Base-by-base conservation (phyloP, 2,888 invertebrate genomes). In the Drosophila engyochracea region DNA sequence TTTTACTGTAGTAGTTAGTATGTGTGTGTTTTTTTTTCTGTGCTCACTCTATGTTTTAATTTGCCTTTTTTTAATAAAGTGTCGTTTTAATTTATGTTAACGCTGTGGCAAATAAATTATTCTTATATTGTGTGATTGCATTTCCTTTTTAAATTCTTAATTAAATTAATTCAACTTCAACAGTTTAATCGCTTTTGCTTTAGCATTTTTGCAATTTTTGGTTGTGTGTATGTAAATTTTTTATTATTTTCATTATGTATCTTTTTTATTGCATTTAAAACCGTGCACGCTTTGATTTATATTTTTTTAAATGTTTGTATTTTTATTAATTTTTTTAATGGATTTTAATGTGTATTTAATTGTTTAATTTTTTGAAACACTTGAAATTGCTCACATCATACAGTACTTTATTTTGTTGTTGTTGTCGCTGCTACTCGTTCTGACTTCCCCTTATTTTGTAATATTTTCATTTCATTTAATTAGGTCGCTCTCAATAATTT, bases 381-480 rank as follows among this genome's bases (percentile, higher is more conserved):
- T 88, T 90, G 82, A 88, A 90, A 83, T 90, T 88, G 89, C 90
- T 90, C 90, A 81, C 90, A 82, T 83, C 76, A 74, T 90, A 88
- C 71, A 70, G 59, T 76, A 70, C 39, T 57, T 69, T 39, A 53
- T 75, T 30, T 52, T 71, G n/a, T 62, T 69, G 31, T 25, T 70
- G 47, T 64, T 63, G 62, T 71, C 73, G 51, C 28, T 44, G 41
- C 52, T 71, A 67, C 54, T 54, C 52, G 60, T 58, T 65, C 41
- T 73, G 47, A 62, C 55, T 58, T 35, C 61, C 65, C 52, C 61
- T 70, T 31, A 35, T 41, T 76, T 77, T 74, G 62, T 65, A 85
- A 77, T 84, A 83, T 84, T 79, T 91, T 85, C 82, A 80, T 82
- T 84, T 78, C 88, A 82, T 76, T 86, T 84, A 89, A 83, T 90